Conservation (phyloP, 2,113 vertebrate species). For the Oceanodroma tethys region DNA sequence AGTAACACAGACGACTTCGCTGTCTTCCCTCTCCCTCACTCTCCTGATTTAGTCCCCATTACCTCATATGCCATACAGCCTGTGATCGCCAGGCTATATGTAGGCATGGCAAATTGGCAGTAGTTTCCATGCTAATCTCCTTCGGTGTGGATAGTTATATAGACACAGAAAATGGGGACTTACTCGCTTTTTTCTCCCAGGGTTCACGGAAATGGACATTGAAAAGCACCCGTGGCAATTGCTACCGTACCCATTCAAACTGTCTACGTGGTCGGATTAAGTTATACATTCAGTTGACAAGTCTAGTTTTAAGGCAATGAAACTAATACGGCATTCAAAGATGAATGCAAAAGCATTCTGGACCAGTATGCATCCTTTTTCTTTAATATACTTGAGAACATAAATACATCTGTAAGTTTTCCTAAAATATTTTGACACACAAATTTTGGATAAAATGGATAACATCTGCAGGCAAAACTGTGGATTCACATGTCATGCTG, state of each 20-base stretch:
- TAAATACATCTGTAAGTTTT: neutral
- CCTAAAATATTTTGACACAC: neutral
- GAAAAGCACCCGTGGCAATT: neutral
- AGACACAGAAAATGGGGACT: accelerated
- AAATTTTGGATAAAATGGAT: neutral
- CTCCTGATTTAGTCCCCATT: neutral
- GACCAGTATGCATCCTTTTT: neutral
- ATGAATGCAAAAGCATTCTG: neutral
- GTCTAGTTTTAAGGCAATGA: neutral
- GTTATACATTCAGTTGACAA: neutral
- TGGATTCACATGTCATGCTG: neutral
- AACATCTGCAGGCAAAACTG: neutral
- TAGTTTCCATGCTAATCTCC: neutral
- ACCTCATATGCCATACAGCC: accelerated
- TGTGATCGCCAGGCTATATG: neutral
- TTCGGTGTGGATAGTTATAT: no score
- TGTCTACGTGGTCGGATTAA: accelerated
- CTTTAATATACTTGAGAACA: neutral
- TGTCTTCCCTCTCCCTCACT: neutral
- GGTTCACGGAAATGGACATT: neutral
- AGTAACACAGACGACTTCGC: neutral
- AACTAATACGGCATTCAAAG: neutral
- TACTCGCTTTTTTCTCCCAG: neutral
- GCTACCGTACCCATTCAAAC: accelerated
- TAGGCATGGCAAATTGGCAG: neutral